Evolutionary conservation across 2,888 invertebrate genomes (phyloP).

Genomic region (Drosophila infuscata): DNA sequence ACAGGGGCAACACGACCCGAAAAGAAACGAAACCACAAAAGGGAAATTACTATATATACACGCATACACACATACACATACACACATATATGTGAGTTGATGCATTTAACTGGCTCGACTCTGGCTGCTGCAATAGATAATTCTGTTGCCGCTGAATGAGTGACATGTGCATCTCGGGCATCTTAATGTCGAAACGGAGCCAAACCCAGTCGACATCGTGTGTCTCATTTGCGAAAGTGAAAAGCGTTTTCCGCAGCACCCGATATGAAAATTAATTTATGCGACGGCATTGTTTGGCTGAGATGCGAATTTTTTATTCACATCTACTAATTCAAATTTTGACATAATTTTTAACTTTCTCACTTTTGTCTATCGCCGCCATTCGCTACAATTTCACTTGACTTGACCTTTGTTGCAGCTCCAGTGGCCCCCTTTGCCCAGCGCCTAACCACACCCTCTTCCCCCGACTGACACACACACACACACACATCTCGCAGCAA

Average conservation of each 20-base stretch:
- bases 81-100: neutral
- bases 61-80: neutral
- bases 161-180: conserved; percentile 44
- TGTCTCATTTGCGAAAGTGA: conserved; percentile 67
- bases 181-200: conserved; percentile 37
- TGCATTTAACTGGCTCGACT: too few species aligned
- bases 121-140: conserved; percentile 36
- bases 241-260: conserved; percentile 68
- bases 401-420: conserved; percentile 69
- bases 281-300: conserved; percentile 48
- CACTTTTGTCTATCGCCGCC: conserved; percentile 63
- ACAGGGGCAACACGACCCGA: conserved; percentile 29
- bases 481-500: neutral
- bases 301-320: conserved; percentile 32
- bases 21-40: conserved; percentile 55
- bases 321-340: conserved; percentile 74
- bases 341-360: conserved; percentile 80
- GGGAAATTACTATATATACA: conserved; percentile 41
- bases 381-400: conserved; percentile 68
- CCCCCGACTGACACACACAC: neutral
- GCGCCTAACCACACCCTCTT: neutral
- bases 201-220: conserved; percentile 22
- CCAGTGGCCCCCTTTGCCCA: conserved; percentile 1
- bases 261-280: conserved; percentile 74
- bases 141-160: conserved; percentile 34